Percentiles rank a stretch among this genome's conserved stretches.
Evolutionary conservation across 1,140 invertebrate species (phyloP).

Genomic region (Drosophila fuyamai): DNA sequence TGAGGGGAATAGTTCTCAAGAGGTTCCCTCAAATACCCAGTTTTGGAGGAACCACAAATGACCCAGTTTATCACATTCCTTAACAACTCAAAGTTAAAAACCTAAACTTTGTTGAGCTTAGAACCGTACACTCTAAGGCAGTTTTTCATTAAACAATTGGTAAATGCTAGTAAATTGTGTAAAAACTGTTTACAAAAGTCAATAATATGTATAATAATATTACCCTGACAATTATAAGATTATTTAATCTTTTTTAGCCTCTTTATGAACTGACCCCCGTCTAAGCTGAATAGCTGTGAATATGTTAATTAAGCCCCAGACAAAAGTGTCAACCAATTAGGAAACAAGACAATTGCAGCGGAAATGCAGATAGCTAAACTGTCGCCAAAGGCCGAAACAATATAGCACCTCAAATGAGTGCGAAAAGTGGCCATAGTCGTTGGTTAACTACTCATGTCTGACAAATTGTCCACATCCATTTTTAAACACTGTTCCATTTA

Average conservation of each 20-base stretch:
- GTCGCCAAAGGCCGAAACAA: constrained; percentile 30
- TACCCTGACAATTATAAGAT: too few species aligned
- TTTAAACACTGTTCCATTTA: constrained; percentile 25
- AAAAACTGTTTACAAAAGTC: too few species aligned
- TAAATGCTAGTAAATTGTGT: too few species aligned
- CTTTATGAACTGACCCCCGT: too few species aligned
- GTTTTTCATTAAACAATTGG: too few species aligned
- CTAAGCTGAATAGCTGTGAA: background rate
- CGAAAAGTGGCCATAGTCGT: constrained; percentile 20
- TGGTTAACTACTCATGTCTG: constrained; percentile 28
- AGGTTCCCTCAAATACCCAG: background rate
- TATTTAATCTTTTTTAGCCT: too few species aligned
- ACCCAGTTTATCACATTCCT: background rate
- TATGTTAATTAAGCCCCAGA: constrained; percentile 11
- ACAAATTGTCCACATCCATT: constrained; percentile 54
- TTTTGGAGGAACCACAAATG: background rate
- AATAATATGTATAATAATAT: too few species aligned
- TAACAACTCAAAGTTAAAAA: background rate
- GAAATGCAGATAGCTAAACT: constrained; percentile 16
- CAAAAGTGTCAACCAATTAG: constrained; percentile 33
- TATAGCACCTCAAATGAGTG: constrained; percentile 31
- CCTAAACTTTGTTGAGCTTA: background rate
- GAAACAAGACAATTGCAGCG: constrained; percentile 18
- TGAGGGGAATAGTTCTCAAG: background rate
- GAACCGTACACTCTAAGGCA: background rate